Evolutionary conservation across 2,797 vertebrate species (phyloP).

Genomic region (Diplodus sargus): DNA sequence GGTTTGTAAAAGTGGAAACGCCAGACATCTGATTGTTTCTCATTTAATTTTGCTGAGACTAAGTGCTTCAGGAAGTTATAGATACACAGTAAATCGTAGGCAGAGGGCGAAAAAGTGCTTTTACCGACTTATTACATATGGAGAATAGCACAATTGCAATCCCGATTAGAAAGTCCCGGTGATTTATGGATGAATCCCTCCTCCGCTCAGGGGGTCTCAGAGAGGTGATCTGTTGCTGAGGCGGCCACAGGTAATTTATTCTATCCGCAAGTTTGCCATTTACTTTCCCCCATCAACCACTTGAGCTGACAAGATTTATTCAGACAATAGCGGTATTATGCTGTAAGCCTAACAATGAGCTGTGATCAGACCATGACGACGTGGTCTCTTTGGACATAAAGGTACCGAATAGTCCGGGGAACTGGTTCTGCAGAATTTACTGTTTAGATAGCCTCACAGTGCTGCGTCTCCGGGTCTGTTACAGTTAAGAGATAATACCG

Average conservation of each 20-base stretch:
- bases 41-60: constrained; percentile 71
- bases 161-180: constrained; percentile 62
- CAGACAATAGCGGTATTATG: constrained; percentile 59
- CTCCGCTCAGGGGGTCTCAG: constrained; percentile 56
- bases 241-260: constrained; percentile 79
- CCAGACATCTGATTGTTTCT: constrained; percentile 50
- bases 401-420: constrained; percentile 5
- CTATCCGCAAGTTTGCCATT: constrained; percentile 72
- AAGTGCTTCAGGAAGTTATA: constrained; percentile 68
- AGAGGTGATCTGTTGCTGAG: constrained; percentile 75
- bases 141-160: constrained; percentile 73
- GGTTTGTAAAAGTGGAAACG: constrained; percentile 15
- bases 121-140: constrained; percentile 65
- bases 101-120: constrained; percentile 54
- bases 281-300: constrained; percentile 57
- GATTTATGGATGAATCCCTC: constrained; percentile 77
- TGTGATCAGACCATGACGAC: constrained; percentile 33
- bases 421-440: constrained; percentile 10
- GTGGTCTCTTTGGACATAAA: constrained; percentile 6
- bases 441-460: constrained; percentile 18
- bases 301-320: constrained; percentile 72
- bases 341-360: constrained; percentile 50
- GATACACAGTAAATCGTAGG: constrained; percentile 69
- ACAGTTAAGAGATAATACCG: constrained; percentile 18
- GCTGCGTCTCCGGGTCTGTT: constrained; percentile 1